phyloP scores from a whole-genome alignment of 2,113 vertebrate genomes.

The Rhodinocichla rosea region DNA sequence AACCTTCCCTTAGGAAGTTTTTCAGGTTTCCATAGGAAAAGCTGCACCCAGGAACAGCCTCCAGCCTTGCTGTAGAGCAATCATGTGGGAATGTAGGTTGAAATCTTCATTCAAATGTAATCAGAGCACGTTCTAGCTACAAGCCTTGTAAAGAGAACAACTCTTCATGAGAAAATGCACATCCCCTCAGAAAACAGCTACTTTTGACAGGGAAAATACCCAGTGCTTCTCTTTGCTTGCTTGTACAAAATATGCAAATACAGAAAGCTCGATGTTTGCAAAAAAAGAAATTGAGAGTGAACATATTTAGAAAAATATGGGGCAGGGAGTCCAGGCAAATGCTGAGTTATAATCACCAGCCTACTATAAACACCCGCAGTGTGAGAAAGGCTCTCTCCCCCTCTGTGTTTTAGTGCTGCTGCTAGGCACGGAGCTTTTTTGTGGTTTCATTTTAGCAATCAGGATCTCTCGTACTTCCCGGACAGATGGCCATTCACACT shows the following conservation, averaged over 20 bases:
- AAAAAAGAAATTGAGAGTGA: neutral
- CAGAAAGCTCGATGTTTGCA: neutral
- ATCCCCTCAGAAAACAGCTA: neutral
- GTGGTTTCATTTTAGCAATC: conserved; percentile 48
- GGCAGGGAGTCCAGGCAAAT: conserved; percentile 20
- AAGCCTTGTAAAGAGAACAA: neutral
- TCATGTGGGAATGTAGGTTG: neutral
- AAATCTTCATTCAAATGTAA: neutral
- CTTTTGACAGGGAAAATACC: neutral
- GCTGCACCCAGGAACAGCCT: neutral
- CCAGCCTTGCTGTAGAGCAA: neutral
- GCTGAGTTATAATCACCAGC: conserved; percentile 45
- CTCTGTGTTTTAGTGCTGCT: neutral
- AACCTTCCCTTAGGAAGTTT: neutral
- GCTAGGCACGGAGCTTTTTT: neutral
- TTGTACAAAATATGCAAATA: conserved; percentile 5
- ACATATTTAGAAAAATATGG: conserved; percentile 36
- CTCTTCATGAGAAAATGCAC: neutral
- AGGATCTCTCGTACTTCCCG: conserved; percentile 48
- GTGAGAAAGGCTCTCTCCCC: neutral
- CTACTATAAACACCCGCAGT: conserved; percentile 37
- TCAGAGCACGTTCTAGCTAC: neutral
- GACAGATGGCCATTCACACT: conserved; percentile 74
- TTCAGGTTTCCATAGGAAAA: neutral
- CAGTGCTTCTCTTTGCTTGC: neutral